Evolutionary conservation across 2,797 vertebrate species (phyloP).

Genomic region (Mus minutoides): DNA sequence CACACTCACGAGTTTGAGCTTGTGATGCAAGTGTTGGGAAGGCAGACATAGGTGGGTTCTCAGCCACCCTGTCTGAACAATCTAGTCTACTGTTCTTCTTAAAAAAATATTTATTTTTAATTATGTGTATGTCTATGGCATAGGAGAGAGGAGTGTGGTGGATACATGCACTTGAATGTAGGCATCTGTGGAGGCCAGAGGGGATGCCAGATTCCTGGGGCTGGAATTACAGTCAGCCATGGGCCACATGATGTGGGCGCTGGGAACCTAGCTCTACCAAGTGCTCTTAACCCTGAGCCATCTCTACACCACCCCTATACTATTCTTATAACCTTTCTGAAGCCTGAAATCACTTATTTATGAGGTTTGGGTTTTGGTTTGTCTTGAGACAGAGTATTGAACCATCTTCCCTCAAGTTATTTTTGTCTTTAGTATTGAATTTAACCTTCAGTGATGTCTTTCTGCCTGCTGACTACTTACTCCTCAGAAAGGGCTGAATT

Average conservation of each 20-base stretch:
- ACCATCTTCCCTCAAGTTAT: background rate
- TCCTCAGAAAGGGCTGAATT: background rate
- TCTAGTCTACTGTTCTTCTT: background rate
- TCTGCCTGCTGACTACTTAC: background rate
- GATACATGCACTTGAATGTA: background rate
- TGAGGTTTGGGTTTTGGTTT: background rate
- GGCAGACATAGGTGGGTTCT: background rate
- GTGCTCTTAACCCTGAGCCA: background rate
- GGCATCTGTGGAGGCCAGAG: background rate
- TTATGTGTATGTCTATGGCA: background rate
- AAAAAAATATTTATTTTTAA: background rate
- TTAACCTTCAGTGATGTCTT: constrained; percentile 18
- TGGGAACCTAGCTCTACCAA: background rate
- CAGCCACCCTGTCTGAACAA: too few species aligned
- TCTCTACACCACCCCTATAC: too few species aligned
- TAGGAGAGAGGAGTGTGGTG: background rate
- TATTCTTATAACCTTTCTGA: background rate
- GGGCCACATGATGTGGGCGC: background rate
- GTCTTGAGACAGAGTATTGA: background rate
- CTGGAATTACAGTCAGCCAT: background rate
- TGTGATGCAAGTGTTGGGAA: too few species aligned
- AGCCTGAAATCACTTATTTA: background rate
- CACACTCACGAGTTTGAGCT: too few species aligned
- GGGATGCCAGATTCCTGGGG: background rate
- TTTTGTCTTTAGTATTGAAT: background rate